phyloP scores from a whole-genome alignment of 2,888 invertebrate species.

The Scaptodrosophila latifasciaeformis region DNA sequence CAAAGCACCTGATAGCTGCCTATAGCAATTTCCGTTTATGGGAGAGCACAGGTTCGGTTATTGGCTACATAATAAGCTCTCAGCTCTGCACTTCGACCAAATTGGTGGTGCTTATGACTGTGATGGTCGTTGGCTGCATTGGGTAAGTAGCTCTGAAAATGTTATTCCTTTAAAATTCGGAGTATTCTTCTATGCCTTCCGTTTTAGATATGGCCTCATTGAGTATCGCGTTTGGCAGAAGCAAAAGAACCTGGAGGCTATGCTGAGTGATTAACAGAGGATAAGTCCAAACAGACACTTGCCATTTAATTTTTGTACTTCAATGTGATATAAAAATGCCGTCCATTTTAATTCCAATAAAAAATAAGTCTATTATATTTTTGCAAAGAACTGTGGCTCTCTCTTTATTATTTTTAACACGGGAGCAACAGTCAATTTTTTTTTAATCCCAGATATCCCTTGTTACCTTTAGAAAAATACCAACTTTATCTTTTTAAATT shows the following conservation, averaged over 20 bases:
- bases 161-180: too few species aligned
- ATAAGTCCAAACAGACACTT: too few species aligned
- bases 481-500: slow-evolving; percentile 23
- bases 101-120: slow-evolving; percentile 80
- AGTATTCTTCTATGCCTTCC: neutral
- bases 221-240: slow-evolving; percentile 68
- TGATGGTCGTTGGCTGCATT: slow-evolving; percentile 83
- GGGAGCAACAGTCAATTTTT: too few species aligned
- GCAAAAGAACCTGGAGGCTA: slow-evolving; percentile 56
- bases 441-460: too few species aligned
- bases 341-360: neutral
- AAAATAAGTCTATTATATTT: too few species aligned
- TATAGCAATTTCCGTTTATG: slow-evolving; percentile 94
- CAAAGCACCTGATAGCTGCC: slow-evolving; percentile 89
- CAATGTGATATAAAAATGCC: slow-evolving; percentile 40
- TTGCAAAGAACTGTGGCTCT: too few species aligned
- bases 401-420: too few species aligned
- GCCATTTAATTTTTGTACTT: slow-evolving; percentile 6
- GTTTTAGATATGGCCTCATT: slow-evolving; percentile 62
- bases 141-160: slow-evolving; percentile 77
- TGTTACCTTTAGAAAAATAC: neutral
- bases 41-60: slow-evolving; percentile 93
- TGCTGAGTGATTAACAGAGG: slow-evolving; percentile 54
- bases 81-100: slow-evolving; percentile 85
- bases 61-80: slow-evolving; percentile 87